phyloP scores from a whole-genome alignment of 2,797 vertebrate species.

The Mergus octosetaceus region DNA sequence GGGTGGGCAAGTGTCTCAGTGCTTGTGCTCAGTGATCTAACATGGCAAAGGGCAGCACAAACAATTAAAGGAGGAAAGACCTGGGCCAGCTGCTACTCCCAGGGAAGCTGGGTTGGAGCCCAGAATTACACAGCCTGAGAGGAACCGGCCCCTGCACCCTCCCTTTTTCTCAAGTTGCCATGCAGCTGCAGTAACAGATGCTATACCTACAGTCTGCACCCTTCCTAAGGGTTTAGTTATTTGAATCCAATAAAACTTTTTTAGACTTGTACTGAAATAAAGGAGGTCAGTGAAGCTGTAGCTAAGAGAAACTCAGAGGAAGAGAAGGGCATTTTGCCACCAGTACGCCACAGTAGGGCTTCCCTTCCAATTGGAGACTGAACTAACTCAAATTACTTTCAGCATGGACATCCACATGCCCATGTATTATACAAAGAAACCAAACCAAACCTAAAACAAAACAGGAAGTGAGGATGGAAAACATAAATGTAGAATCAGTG shows the following conservation, averaged over 20 bases:
- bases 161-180: background rate
- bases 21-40: background rate
- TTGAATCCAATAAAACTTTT: background rate
- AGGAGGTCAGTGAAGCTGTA: background rate
- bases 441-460: background rate
- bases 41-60: accelerated
- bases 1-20: background rate
- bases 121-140: background rate
- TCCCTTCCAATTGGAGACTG: background rate
- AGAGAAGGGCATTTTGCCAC: background rate
- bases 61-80: background rate
- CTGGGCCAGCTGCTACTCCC: background rate
- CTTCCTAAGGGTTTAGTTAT: background rate
- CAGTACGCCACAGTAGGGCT: background rate
- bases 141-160: background rate
- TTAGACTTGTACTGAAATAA: background rate
- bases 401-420: background rate
- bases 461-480: background rate
- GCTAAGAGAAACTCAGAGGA: background rate
- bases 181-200: background rate
- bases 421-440: background rate
- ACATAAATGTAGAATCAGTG: background rate
- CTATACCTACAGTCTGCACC: background rate
- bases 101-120: background rate
- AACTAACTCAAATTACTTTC: background rate